Conservation (phyloP, 2,888 invertebrate species). For the Ectropis crepuscularia region DNA sequence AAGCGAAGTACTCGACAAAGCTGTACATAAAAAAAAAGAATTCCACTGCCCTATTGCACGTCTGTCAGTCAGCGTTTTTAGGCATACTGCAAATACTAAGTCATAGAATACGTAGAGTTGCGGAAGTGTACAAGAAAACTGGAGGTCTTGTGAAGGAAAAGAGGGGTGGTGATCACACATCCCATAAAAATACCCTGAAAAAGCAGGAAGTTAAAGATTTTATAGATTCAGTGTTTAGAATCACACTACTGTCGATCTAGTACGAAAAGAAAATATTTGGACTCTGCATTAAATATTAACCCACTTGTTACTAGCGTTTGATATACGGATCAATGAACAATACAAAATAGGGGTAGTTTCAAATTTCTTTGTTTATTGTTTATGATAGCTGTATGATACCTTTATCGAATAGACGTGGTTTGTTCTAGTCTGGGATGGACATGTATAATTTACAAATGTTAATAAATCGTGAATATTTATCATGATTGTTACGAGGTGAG, state of each 20-base stretch:
- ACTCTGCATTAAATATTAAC: conserved; percentile 38
- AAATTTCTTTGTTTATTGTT: no score
- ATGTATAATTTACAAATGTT: no score
- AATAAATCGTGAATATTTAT: no score
- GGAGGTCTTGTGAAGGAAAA: conserved; percentile 36
- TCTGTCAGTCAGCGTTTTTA: conserved; percentile 33
- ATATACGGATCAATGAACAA: no score
- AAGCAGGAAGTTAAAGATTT: conserved; percentile 32
- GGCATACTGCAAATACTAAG: conserved; percentile 29
- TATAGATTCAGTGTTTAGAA: conserved; percentile 36
- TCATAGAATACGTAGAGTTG: conserved; percentile 34
- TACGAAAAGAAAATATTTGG: conserved; percentile 38
- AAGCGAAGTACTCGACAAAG: conserved; percentile 18
- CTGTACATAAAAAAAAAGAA: conserved; percentile 28
- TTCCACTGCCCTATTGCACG: conserved; percentile 29
- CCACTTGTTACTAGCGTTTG: no score
- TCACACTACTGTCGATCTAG: conserved; percentile 40
- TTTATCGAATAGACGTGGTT: no score
- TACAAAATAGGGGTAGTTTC: no score
- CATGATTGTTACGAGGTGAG: no score
- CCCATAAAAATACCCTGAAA: conserved; percentile 35
- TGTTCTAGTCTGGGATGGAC: no score
- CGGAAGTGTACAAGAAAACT: conserved; percentile 34
- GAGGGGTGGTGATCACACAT: conserved; percentile 40
- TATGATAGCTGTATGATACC: no score